A percentile compares a stretch with the other conserved stretches of the same genome.
Conservation (phyloP, 1,140 invertebrate species). For the Venustaconcha ellipsiformis region DNA sequence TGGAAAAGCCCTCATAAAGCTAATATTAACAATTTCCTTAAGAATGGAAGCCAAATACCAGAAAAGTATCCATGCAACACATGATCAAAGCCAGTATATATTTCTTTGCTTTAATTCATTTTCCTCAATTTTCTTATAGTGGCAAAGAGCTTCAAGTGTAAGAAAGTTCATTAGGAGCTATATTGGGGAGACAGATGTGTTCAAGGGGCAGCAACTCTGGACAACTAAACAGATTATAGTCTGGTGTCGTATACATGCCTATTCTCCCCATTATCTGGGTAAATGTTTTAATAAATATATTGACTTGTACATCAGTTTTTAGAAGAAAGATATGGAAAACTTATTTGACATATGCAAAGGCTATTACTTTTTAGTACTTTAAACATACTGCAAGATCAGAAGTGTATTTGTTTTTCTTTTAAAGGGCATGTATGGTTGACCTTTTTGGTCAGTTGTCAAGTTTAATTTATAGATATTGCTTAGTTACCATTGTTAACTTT, state of each 20-base stretch:
- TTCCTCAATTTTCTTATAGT: conserved; percentile 53
- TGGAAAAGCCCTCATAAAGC: too few relatives aligned
- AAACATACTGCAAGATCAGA: background rate
- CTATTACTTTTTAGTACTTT: background rate
- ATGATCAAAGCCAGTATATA: background rate
- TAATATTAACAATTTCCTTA: background rate
- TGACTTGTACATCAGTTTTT: background rate
- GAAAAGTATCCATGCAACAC: too few relatives aligned
- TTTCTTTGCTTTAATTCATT: background rate
- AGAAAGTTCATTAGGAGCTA: conserved; percentile 60
- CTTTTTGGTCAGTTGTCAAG: background rate
- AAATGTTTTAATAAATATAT: conserved; percentile 3
- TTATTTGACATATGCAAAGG: background rate
- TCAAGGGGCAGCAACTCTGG: conserved; percentile 68
- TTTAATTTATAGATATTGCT: too few relatives aligned
- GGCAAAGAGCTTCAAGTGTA: conserved; percentile 67
- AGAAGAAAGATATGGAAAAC: background rate
- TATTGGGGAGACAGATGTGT: conserved; percentile 56
- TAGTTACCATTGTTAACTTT: too few relatives aligned
- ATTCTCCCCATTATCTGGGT: conserved; percentile 63
- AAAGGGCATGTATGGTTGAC: background rate
- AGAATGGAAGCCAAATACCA: too few relatives aligned
- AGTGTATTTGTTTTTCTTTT: background rate
- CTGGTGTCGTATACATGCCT: conserved; percentile 72
- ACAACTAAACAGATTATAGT: conserved; percentile 71